Percentiles rank a stretch among this genome's conserved stretches.
Conservation (phyloP, 2,888 invertebrate genomes). For the Halictus quadricinctus region DNA sequence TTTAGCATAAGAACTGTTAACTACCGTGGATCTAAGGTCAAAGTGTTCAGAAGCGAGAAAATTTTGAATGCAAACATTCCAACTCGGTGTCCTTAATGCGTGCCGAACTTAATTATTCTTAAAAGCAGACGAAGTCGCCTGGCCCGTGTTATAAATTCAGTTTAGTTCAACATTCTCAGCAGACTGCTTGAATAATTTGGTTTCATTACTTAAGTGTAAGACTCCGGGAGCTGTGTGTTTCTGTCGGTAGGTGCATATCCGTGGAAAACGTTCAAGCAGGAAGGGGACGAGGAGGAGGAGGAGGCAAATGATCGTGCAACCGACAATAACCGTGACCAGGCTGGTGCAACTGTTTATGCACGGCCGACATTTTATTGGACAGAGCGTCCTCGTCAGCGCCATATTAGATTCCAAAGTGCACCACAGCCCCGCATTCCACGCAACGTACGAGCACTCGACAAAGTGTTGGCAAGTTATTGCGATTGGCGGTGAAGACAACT, state of each 20-base stretch:
- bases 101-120: conserved; percentile 14
- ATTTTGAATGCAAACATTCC: not conserved
- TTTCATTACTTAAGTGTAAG: conserved; percentile 37
- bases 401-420: conserved; percentile 74
- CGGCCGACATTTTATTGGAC: conserved; percentile 73
- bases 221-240: conserved; percentile 11
- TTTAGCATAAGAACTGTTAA: not conserved
- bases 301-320: conserved; percentile 38
- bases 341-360: conserved; percentile 69
- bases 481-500: conserved; percentile 61
- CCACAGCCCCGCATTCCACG: conserved; percentile 64
- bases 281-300: not conserved
- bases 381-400: conserved; percentile 68
- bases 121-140: not conserved
- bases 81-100: not conserved
- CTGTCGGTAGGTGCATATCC: not conserved
- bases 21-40: not conserved
- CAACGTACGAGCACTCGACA: conserved; percentile 56
- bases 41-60: not conserved
- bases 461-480: conserved; percentile 66
- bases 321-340: conserved; percentile 59
- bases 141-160: conserved; percentile 1
- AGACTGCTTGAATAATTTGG: conserved; percentile 25
- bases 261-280: conserved; percentile 13
- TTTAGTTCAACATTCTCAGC: conserved; percentile 8